Base-by-base conservation (phyloP, 2,797 vertebrate genomes). In the Salarias fasciatus region DNA sequence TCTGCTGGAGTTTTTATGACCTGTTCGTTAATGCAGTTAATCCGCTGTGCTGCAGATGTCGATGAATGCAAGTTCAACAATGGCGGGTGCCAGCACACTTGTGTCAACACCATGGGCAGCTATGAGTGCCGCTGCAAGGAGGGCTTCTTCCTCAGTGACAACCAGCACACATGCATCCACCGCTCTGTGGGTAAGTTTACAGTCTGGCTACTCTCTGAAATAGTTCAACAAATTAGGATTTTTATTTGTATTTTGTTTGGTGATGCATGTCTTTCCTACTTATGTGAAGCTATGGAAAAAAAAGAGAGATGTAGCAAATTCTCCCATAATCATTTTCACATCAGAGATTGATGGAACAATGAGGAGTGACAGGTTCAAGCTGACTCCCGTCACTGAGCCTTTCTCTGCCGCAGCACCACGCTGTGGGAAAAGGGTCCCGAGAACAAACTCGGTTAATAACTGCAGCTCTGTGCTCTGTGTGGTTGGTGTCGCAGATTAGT, bases 81-180 rank as follows among this genome's bases (percentile, higher is more conserved):
- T 2, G 96, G 97, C 0, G 98, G 96, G 35, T 99, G 98, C 92
- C 97, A 99, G 59, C 96, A 99, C 59, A 85, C 93, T 71, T 99
- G 97, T 84, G 88, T 97, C 88, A 98, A 99, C 87, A 91, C 93
- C 2, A 87, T 98, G 94, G 98, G 98, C 63, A 99, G 97, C 91
- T 99, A 99, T 0, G 95, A 97, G 80, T 99, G 97, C 67, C 93
- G 87, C 79, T 99, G 98, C 89, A 96, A 96, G 81, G 93, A 95
- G 0, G 97, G 98, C 0, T 99, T 98, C 85, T 98, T 99, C 90
- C 94, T 99, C 61, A 99, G 98, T 29, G 95, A 99, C 87, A 99
- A 99, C 86, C 98, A 99, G 90, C 97, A 99, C 83, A 99, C 96
- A 0, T 99, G 98, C 85, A 99, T 99, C 89, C 98, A 98, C 74